Base-by-base conservation (phyloP, 2,888 invertebrate genomes). In the Acleris holmiana region DNA sequence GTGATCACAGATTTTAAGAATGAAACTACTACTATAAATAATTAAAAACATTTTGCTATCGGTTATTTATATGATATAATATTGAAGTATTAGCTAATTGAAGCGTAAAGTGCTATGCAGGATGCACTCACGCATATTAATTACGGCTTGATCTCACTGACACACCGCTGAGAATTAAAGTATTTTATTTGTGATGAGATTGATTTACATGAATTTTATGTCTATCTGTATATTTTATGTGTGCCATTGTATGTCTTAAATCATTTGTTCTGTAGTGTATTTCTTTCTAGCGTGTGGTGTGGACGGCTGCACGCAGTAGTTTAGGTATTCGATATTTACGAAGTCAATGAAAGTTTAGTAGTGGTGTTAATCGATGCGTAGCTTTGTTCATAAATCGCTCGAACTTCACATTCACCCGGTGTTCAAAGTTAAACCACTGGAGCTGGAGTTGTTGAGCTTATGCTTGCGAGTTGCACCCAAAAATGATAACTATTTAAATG, bases 251-350 rank as follows among this genome's bases (percentile, higher is more conserved):
- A 13, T 35, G 13, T 35, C 4, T 35, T 13, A 35, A 35, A 35
- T 35, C 35, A 44, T 1, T 44, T n/a, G 44, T n/a, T 44, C 44
- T n/a, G 44, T 17, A n/a, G n/a, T 44, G 47, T 47, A 19, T 41
- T 15, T 35, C n/a, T 41, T 19, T 19, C 44, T 25, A 23, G 19
- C 5, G 5, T 18, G 47, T 46, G 7, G 19, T 13, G 71, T 67
- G 84, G 82, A 84, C 70, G 83, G 83, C 69, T 79, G 85, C 81
- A 80, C 83, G 77, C 81, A 70, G 70, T 73, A 74, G 79, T 74
- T 76, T 76, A 71, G 76, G 76, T 41, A 65, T 50, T 55, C 73
- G 77, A 80, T 74, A 81, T 81, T 84, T 79, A 77, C 75, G 70
- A 69, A 76, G 73, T 73, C 78, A 80, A 84, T 79, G 76, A 80